Evolutionary conservation across 1,140 invertebrate species (phyloP), one percentile per base, ranked within the genome.

Genomic region (Arion vulgaris): DNA sequence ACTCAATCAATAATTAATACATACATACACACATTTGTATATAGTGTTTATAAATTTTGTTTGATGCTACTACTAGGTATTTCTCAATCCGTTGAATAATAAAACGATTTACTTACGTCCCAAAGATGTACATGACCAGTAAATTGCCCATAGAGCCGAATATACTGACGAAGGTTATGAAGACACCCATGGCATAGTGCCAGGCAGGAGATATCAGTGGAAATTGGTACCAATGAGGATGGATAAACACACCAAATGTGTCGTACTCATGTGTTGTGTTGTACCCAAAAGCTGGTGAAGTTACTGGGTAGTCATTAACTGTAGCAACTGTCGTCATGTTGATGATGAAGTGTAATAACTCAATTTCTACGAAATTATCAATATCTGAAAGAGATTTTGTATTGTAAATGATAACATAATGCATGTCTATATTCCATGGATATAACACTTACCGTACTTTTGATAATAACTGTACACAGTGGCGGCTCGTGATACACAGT

Each of bases 91-190:
- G n/a, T n/a, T n/a, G n/a, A n/a, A n/a, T n/a, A n/a, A n/a, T 45
- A 45, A 45, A 45, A 23, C 1, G 53, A 57, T n/a, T 15, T 57
- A 87, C 88, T 87, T 93, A 91, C 90, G 85, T 88, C 32, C 94
- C 93, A 91, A 97, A 98, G 83, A 97, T 96, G 92, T 96, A 97
- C 81, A 97, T 93, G 45, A 97, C 96, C 93, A 97, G 95, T 39
- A 95, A 95, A 88, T 98, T 98, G 81, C 96, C 97, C 75, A 92
- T 80, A n/a, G 96, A 89, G 1, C 95, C 95, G 84, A 96, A 92
- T 36, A 95, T 90, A 28, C 95, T 96, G 75, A 97, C 93, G 4
- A 95, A 80, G 17, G 94, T 94, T 85, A 97, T 96, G 76, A 95
- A 94, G 41, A 97, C 94, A 0, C 96, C 96, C 13, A 97, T 94